These are phyloP conservation scores for Lepisosteus osseus DNA, from an alignment of 2,113 vertebrate genomes.

Conservation along the genomic window DNA sequence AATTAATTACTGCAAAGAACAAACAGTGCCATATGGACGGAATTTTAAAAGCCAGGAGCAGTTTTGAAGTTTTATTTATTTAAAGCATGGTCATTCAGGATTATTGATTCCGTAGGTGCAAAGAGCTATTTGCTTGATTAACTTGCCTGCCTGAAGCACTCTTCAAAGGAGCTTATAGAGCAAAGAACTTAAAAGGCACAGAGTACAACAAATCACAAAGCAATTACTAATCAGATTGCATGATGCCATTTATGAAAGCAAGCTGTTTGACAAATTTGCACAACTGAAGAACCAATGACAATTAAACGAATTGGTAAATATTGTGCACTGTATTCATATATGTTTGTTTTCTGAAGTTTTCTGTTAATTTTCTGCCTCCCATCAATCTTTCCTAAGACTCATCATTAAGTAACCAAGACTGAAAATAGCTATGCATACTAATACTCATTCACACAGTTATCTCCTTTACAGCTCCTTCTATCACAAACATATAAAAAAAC, in stretches of 20 bases:
- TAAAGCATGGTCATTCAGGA: conserved; percentile 10
- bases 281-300: too few relatives aligned
- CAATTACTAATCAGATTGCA: conserved; percentile 22
- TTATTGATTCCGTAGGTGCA: conserved; percentile 19
- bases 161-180: conserved; percentile 19
- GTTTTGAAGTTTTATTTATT: conserved; percentile 6
- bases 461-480: too few relatives aligned
- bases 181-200: conserved; percentile 11
- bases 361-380: too few relatives aligned
- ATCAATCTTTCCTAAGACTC: too few relatives aligned
- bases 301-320: too few relatives aligned
- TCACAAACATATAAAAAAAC: too few relatives aligned
- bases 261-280: too few relatives aligned
- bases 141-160: conserved; percentile 5
- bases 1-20: conserved; percentile 9
- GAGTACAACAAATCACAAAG: conserved; percentile 4
- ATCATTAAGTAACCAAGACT: too few relatives aligned
- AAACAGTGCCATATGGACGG: conserved; percentile 13
- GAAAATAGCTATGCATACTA: too few relatives aligned
- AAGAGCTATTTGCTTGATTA: conserved; percentile 29
- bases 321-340: too few relatives aligned
- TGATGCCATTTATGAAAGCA: not conserved
- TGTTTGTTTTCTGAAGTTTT: too few relatives aligned
- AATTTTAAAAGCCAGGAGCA: conserved; percentile 8
- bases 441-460: too few relatives aligned